phyloP scores from a whole-genome alignment of 2,113 vertebrate genomes.

The Poeciliopsis turrubarensis region DNA sequence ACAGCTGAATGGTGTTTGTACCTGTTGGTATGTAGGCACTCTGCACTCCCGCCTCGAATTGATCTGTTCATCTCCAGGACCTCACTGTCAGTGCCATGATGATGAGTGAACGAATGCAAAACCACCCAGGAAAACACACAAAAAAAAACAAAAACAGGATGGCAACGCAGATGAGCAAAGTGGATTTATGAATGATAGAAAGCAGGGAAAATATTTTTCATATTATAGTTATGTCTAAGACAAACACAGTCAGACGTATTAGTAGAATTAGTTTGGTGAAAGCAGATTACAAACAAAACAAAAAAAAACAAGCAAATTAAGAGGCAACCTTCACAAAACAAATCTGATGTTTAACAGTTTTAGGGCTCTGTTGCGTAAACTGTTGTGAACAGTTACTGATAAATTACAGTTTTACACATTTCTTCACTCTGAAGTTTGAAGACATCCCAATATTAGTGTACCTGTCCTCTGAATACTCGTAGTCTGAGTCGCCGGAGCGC shows the following conservation, averaged over 20 bases:
- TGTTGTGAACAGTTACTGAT: background rate
- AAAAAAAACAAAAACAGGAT: constrained; percentile 79
- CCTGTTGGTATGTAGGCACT: constrained; percentile 99
- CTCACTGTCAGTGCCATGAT: constrained; percentile 96
- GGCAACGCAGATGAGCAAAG: constrained; percentile 76
- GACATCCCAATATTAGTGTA: constrained; percentile 69
- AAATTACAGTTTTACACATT: background rate
- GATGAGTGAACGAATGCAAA: constrained; percentile 85
- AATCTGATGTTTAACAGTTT: too few relatives aligned
- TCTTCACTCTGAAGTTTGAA: background rate
- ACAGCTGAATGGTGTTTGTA: constrained; percentile 71
- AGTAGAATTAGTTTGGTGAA: constrained; percentile 57
- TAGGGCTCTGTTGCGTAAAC: too few relatives aligned
- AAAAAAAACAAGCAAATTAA: background rate
- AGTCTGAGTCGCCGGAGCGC: constrained; percentile 90
- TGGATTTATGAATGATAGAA: constrained; percentile 82
- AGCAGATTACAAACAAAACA: constrained; percentile 24
- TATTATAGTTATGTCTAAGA: constrained; percentile 42
- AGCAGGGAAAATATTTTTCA: constrained; percentile 64
- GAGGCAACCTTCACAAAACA: too few relatives aligned
- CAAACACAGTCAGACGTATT: constrained; percentile 69
- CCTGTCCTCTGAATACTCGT: constrained; percentile 98
- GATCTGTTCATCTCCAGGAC: constrained; percentile 98
- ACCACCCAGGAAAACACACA: constrained; percentile 76
- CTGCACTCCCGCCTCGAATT: constrained; percentile 98